Conservation (phyloP, 2,888 invertebrate genomes). For the Amitus sp. region DNA sequence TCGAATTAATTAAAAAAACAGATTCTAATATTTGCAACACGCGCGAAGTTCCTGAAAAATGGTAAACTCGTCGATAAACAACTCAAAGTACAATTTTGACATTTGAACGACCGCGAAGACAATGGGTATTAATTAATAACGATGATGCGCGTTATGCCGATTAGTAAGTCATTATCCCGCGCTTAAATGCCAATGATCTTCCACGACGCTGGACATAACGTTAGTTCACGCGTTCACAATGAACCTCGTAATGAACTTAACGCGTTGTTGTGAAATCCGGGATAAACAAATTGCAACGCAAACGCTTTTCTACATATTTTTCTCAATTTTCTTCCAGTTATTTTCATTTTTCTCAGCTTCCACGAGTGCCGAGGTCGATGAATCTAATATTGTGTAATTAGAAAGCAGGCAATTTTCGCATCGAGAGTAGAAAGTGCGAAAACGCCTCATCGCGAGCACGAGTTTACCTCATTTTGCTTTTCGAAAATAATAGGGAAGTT, state of each 20-base stretch:
- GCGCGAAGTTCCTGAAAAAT: too few species aligned
- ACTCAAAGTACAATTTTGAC: background rate
- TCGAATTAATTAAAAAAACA: too few species aligned
- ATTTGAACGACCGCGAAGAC: slow-evolving; percentile 1
- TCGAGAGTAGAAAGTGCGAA: slow-evolving; percentile 34
- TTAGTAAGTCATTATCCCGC: slow-evolving; percentile 52
- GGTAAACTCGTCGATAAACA: background rate
- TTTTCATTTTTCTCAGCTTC: too few species aligned
- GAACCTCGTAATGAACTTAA: slow-evolving; percentile 30
- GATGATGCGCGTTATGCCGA: slow-evolving; percentile 6
- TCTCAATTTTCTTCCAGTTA: too few species aligned
- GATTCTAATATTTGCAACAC: too few species aligned
- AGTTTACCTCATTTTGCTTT: background rate
- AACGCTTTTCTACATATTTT: too few species aligned
- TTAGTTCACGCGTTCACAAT: slow-evolving; percentile 13
- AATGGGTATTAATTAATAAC: background rate
- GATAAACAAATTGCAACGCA: too few species aligned
- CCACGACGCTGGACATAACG: slow-evolving; percentile 22
- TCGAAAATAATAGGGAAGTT: too few species aligned
- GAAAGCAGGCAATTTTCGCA: slow-evolving; percentile 21
- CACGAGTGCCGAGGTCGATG: too few species aligned
- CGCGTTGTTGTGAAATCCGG: slow-evolving; percentile 26
- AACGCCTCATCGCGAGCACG: slow-evolving; percentile 11
- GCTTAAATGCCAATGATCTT: slow-evolving; percentile 56
- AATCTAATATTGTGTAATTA: background rate